phyloP scores from a whole-genome alignment of 2,888 invertebrate genomes.

The Leptopilina myrica region DNA sequence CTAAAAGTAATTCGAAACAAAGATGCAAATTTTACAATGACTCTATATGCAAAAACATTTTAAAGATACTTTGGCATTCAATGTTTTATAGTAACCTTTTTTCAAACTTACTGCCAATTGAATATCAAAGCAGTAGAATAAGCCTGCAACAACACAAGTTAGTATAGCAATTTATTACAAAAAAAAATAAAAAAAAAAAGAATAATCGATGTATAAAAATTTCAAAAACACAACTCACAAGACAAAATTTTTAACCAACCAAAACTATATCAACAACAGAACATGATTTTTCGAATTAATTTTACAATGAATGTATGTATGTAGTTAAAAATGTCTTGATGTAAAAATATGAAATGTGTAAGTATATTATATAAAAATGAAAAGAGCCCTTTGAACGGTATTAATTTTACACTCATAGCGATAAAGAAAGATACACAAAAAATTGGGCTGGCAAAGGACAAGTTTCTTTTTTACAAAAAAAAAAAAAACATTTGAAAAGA shows the following conservation, averaged over 20 bases:
- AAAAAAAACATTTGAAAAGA: background rate
- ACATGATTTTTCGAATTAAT: background rate
- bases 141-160: background rate
- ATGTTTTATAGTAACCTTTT: background rate
- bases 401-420: background rate
- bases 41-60: background rate
- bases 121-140: background rate
- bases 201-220: background rate
- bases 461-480: conserved; percentile 9
- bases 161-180: conserved; percentile 1
- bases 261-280: background rate
- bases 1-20: conserved; percentile 12
- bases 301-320: conserved; percentile 9
- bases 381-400: background rate
- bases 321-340: conserved; percentile 17
- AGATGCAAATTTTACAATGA: background rate
- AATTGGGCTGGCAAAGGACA: background rate
- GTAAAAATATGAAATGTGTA: conserved; percentile 17
- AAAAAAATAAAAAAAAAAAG: background rate
- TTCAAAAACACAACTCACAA: background rate
- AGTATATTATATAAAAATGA: conserved; percentile 14
- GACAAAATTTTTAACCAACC: background rate
- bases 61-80: background rate
- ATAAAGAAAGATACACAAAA: background rate
- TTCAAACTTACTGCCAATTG: background rate